Conservation (phyloP, 1,140 invertebrate genomes). For the Drosophila athabasca region DNA sequence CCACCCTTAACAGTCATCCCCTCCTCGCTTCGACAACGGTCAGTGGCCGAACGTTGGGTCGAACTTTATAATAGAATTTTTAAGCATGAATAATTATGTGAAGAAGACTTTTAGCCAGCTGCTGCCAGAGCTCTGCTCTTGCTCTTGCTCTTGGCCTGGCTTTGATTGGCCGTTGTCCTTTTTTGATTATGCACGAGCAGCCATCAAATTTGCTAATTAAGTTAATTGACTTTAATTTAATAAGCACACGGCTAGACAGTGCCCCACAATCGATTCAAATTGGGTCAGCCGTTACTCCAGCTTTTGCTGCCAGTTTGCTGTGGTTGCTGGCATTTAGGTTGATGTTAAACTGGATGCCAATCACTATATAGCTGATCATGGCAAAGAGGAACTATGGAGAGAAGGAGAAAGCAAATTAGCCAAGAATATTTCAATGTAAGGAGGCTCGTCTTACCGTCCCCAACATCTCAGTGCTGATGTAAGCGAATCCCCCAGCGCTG, state of each 20-base stretch:
- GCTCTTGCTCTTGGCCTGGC: slow-evolving; percentile 5
- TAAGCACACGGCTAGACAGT: slow-evolving; percentile 42
- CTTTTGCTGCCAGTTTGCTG: not conserved
- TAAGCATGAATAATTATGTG: slow-evolving; percentile 75
- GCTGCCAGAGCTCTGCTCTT: not conserved
- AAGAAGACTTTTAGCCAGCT: slow-evolving; percentile 44
- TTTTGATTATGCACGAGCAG: slow-evolving; percentile 62
- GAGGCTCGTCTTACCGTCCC: slow-evolving; percentile 38
- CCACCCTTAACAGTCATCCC: not conserved
- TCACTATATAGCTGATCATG: slow-evolving; percentile 53
- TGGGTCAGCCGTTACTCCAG: not conserved
- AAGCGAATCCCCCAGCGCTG: slow-evolving; percentile 56
- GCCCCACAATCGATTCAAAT: not conserved
- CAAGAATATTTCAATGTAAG: rapidly evolving
- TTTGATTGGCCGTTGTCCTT: slow-evolving; percentile 35
- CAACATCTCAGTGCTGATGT: slow-evolving; percentile 53
- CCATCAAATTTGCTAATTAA: slow-evolving; percentile 67
- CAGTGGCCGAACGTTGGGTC: slow-evolving; percentile 24
- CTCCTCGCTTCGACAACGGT: slow-evolving; percentile 4
- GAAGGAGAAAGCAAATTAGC: too few species aligned
- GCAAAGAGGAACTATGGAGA: slow-evolving; percentile 54
- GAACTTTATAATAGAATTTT: slow-evolving; percentile 78
- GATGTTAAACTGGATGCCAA: slow-evolving; percentile 69
- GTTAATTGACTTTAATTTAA: slow-evolving; percentile 71
- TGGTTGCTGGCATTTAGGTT: slow-evolving; percentile 20